Conservation (phyloP, 2,888 invertebrate genomes). For the Labia minor region DNA sequence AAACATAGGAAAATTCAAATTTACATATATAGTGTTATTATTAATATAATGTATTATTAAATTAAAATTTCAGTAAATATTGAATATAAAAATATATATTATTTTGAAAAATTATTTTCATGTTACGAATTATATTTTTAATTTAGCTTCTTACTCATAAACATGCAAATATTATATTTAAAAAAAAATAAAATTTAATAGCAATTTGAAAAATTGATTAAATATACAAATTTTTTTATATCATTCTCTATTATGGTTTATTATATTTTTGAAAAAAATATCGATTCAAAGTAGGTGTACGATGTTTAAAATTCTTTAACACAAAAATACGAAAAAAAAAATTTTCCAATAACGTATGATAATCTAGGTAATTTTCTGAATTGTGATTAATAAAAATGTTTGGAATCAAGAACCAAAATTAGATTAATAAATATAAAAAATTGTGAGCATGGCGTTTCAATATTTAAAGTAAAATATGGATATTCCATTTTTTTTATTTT, state of each 20-base stretch:
- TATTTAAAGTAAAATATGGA: neutral
- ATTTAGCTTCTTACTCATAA: too few species aligned
- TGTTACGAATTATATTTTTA: too few species aligned
- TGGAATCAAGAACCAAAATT: neutral
- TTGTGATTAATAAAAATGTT: neutral
- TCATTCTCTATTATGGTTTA: neutral
- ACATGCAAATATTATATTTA: too few species aligned
- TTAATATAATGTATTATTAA: too few species aligned
- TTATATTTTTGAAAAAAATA: neutral
- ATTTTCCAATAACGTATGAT: neutral
- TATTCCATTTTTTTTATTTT: neutral
- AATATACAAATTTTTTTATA: neutral
- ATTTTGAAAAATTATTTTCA: too few species aligned
- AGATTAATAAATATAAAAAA: neutral
- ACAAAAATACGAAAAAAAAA: neutral
- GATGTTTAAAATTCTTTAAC: neutral
- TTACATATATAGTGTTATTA: too few species aligned
- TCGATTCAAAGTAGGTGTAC: neutral
- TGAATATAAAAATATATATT: too few species aligned
- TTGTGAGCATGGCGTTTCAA: neutral
- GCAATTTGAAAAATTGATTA: neutral
- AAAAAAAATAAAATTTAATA: too few species aligned
- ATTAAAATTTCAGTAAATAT: too few species aligned
- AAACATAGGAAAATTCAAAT: too few species aligned
- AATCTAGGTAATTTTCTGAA: neutral